Evolutionary conservation across 2,888 invertebrate species (phyloP), one percentile per base, ranked within the genome.

Genomic region (Drosophila atroscutellata): DNA sequence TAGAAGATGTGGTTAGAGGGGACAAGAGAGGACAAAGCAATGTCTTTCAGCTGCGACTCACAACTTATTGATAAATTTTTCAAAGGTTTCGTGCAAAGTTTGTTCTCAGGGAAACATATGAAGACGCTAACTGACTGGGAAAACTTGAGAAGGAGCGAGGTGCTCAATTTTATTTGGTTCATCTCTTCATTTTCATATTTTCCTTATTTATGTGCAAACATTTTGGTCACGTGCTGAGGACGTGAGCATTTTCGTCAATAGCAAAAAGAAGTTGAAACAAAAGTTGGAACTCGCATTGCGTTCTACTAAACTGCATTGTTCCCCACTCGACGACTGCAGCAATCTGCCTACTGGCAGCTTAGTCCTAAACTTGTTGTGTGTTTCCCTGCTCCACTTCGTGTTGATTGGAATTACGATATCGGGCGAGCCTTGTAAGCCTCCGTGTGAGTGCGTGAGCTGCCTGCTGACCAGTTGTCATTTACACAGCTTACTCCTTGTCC

Each of bases 161-260:
- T 50, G 13, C 56, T 59, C 52, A 54, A 67, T 57, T 55, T 56
- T 77, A 51, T 80, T 80, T 61, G 51, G 58, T 59, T 69, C 61
- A 60, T 66, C 72, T 80, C 75, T 86, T 86, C 73, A 82, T 86
- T 90, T 84, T 90, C 87, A 90, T 86, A 90, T 86, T 89, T 86
- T 52, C 63, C 78, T 75, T 83, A 76, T 81, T 81, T 87, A 89
- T 79, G 70, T 65, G 45, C 66, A 79, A 81, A 81, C 77, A 90
- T 89, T 78, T 90, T 65, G 77, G 83, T 89, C 86, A 86, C 86
- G 86, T 87, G 56, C 63, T 9, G 32, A 37, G 64, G 34, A 90
- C 86, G 90, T 86, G 90, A 81, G 82, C 64, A 85, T 76, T 89
- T 89, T 90, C 71, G 75, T 60, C 58, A 86, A 86, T 77, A 65